Base-by-base conservation (phyloP, 2,797 vertebrate species). In the Philypnodon macrostomus region DNA sequence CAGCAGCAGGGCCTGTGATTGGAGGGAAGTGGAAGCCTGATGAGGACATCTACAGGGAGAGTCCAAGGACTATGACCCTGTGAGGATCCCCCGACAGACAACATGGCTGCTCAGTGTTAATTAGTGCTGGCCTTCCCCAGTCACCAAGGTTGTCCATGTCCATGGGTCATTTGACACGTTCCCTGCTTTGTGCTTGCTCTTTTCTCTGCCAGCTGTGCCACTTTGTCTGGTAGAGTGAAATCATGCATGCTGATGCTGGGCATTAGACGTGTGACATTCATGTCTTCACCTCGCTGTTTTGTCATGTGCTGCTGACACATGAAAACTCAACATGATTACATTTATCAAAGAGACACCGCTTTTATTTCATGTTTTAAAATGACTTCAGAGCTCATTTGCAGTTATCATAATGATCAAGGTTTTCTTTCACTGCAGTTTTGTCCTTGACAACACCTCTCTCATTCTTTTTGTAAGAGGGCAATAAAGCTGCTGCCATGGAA, bases 151-250 rank as follows among this genome's bases (percentile, higher is more conserved):
- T 88, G 86, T 87, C 75, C 62, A 53, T 77, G 11, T 84, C 90
- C 87, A 34, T 58, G 75, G 88, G 90, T 87, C 75, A 81, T 89
- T 77, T 87, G 80, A 87, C 87, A 84, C 88, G 74, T 73, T 65
- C 80, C 81, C 70, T 65, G 55, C 79, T 80, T 58, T 63, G 69
- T 40, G 76, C 80, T 86, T 91, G 89, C 87, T 88, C 87, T 88
- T 90, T 90, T 87, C 87, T 87, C 85, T 89, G 88, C 87, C 88
- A 88, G 85, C 84, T 87, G 86, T 84, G 87, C 79, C 83, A 81
- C 80, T 70, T 69, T 80, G 85, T 85, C 83, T 71, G 75, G 67
- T 76, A 67, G 71, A 84, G 75, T 66, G 77, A 70, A 66, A 83
- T 79, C 68, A 68, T 33, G 63, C 70, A 68, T 57, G 58, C 33